Conservation (phyloP, 2,888 invertebrate genomes). For the Linnaemya vulpina region DNA sequence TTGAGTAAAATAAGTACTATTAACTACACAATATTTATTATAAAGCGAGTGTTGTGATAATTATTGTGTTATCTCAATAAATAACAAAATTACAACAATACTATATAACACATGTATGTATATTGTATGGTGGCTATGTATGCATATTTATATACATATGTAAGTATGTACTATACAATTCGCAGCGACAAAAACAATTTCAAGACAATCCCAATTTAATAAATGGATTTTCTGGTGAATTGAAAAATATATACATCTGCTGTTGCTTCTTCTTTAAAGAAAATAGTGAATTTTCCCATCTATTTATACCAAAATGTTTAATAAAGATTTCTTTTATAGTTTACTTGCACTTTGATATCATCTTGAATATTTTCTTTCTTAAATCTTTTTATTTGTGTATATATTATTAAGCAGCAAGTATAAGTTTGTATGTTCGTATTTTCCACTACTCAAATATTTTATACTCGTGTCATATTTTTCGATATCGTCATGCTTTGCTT, state of each 20-base stretch:
- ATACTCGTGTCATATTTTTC: conserved; percentile 29
- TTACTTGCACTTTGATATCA: conserved; percentile 16
- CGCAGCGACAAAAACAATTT: not conserved
- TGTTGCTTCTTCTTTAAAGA: conserved; percentile 7
- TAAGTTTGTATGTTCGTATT: not conserved
- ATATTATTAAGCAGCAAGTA: not conserved
- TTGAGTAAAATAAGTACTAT: conserved; percentile 12
- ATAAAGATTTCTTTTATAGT: not conserved
- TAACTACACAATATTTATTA: not conserved
- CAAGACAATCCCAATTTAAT: not conserved
- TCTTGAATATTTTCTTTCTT: not conserved
- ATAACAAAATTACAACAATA: conserved; percentile 4
- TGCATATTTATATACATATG: too few species aligned
- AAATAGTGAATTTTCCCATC: not conserved
- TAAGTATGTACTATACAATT: not conserved
- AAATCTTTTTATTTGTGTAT: not conserved
- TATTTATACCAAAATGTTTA: not conserved
- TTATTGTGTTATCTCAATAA: conserved; percentile 36
- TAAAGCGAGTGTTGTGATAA: conserved; percentile 9
- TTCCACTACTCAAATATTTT: conserved; percentile 21
- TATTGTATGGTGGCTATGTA: too few species aligned
- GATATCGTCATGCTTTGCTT: conserved; percentile 28
- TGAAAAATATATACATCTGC: conserved; percentile 16
- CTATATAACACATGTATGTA: not conserved
- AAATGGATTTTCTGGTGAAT: not conserved